Conservation (phyloP, 2,888 invertebrate genomes). For the Acleris cristana region DNA sequence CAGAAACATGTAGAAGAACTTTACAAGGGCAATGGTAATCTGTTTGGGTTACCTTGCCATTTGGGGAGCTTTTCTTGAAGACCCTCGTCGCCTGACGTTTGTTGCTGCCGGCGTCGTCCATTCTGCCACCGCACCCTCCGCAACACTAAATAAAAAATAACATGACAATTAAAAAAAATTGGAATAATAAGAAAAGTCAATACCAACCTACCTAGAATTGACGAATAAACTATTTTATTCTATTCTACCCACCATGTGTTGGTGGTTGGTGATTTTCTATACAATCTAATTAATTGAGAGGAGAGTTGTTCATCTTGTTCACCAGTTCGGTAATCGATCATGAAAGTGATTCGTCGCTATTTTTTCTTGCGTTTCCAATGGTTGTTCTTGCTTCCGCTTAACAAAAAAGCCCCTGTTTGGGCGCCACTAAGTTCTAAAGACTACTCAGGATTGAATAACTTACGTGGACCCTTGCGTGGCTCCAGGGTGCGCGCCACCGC, state of each 20-base stretch:
- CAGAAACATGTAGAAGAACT: slow-evolving; percentile 8
- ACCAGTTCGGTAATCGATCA: no score
- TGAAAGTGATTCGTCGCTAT: neutral
- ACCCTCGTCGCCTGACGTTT: slow-evolving; percentile 92
- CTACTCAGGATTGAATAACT: slow-evolving; percentile 45
- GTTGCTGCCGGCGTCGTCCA: slow-evolving; percentile 89
- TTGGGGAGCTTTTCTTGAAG: slow-evolving; percentile 98
- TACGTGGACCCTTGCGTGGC: slow-evolving; percentile 69
- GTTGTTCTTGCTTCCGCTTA: neutral
- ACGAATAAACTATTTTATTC: no score
- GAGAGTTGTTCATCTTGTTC: no score
- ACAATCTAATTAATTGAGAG: no score
- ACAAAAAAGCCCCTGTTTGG: neutral
- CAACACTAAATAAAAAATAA: slow-evolving; percentile 60
- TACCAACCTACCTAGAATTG: no score
- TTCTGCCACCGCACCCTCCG: slow-evolving; percentile 83
- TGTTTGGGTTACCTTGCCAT: slow-evolving; percentile 89
- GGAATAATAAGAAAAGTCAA: no score
- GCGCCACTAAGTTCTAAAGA: neutral
- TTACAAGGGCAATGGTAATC: neutral
- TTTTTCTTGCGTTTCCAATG: no score
- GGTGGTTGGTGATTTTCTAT: no score
- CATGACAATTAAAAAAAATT: neutral
- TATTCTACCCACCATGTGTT: no score
- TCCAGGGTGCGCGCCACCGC: slow-evolving; percentile 74